A percentile compares a stretch with the other conserved stretches of the same genome.
phyloP scores from a whole-genome alignment of 2,113 vertebrate species.

The Perca flavescens region DNA sequence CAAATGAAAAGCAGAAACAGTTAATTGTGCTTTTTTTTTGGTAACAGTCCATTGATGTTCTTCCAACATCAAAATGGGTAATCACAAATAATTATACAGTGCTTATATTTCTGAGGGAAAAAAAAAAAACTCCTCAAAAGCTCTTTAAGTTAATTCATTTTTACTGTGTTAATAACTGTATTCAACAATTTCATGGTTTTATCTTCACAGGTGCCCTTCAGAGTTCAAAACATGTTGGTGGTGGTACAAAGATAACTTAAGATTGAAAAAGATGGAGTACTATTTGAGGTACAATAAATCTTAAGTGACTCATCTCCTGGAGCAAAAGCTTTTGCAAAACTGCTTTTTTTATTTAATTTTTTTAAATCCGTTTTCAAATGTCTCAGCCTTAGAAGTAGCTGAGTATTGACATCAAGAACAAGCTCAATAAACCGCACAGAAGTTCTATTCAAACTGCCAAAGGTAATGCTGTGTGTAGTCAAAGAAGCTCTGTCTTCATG shows the following conservation, averaged over 20 bases:
- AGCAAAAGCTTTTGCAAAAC: not conserved
- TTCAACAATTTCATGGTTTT: not conserved
- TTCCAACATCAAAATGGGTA: not conserved
- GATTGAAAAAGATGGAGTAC: not conserved
- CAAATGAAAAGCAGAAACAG: not conserved
- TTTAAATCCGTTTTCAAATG: not conserved
- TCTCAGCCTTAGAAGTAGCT: not conserved
- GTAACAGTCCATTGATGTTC: not conserved
- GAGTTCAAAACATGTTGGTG: not conserved
- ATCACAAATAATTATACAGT: not conserved
- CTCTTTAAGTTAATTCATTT: not conserved
- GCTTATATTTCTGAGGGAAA: not conserved
- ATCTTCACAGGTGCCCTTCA: not conserved
- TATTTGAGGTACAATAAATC: not conserved
- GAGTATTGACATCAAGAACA: not conserved
- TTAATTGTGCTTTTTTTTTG: not conserved
- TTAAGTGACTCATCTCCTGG: not conserved
- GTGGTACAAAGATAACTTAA: not conserved
- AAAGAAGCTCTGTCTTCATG: not conserved
- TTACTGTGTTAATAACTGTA: not conserved
- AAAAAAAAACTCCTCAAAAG: not conserved
- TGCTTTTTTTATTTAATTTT: not conserved
- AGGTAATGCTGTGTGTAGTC: not conserved
- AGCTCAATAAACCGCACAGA: not conserved
- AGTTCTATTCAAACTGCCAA: not conserved